Evolutionary conservation across 2,113 vertebrate genomes (phyloP).

Genomic region (Pongo abelii): DNA sequence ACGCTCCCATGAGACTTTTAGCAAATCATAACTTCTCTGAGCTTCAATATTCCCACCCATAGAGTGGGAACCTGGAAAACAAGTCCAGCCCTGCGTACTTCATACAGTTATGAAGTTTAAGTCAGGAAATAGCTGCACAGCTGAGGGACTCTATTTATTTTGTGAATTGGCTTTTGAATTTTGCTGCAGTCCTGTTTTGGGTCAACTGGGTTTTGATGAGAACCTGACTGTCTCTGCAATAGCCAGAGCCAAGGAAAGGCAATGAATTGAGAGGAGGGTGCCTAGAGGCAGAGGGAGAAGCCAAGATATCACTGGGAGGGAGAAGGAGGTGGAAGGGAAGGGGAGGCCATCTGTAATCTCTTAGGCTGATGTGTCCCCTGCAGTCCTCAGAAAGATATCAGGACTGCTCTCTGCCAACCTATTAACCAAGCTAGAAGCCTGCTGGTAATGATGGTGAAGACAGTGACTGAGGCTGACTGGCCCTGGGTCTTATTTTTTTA

Average conservation of each 20-base stretch:
- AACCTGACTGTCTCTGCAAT: not conserved
- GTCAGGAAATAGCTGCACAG: not conserved
- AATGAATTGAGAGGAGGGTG: no score
- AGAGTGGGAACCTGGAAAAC: not conserved
- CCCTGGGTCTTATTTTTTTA: not conserved
- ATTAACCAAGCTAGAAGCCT: not conserved
- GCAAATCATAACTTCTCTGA: slow-evolving; percentile 1
- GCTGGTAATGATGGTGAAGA: not conserved
- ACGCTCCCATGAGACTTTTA: not conserved
- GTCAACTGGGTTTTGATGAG: not conserved
- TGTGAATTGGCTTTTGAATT: not conserved
- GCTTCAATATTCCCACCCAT: not conserved
- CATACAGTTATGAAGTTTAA: not conserved
- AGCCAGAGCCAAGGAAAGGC: not conserved
- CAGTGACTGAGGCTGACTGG: not conserved
- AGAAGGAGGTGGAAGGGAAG: not conserved
- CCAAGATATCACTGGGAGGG: not conserved
- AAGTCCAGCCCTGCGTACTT: not conserved
- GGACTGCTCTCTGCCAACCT: not conserved
- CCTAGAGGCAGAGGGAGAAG: not conserved
- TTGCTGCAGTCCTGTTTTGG: not conserved
- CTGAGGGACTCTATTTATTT: not conserved
- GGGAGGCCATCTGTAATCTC: not conserved
- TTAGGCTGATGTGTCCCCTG: not conserved
- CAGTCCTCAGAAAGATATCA: not conserved